Conservation (phyloP, 2,888 invertebrate species). For the Euzetes globulus region DNA sequence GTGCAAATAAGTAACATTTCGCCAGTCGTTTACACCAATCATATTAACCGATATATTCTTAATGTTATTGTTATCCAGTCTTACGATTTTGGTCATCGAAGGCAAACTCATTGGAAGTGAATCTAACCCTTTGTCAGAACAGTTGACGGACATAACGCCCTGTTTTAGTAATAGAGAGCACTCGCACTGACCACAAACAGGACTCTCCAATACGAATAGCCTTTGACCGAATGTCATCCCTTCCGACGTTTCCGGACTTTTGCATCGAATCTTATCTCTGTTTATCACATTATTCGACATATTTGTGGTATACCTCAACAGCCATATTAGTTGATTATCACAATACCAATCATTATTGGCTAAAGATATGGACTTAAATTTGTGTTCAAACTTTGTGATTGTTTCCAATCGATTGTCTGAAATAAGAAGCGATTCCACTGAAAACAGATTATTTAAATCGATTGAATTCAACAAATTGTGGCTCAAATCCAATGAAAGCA, state of each 20-base stretch:
- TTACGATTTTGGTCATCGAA: constrained; percentile 38
- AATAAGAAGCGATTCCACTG: not conserved
- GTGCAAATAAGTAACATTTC: constrained; percentile 37
- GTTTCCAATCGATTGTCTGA: constrained; percentile 13
- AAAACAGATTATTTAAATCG: constrained; percentile 3
- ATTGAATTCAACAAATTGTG: constrained; percentile 25
- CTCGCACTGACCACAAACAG: constrained; percentile 38
- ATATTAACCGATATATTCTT: constrained; percentile 34
- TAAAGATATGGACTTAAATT: not conserved
- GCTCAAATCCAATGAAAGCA: constrained; percentile 30
- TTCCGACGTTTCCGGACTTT: constrained; percentile 35
- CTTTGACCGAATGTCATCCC: constrained; percentile 39
- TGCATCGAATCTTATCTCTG: constrained; percentile 11
- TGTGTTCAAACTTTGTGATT: not conserved
- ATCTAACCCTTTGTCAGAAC: constrained; percentile 36
- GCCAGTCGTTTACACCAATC: constrained; percentile 23
- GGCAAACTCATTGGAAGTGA: constrained; percentile 39
- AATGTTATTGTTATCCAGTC: constrained; percentile 39
- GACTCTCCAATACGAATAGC: constrained; percentile 37
- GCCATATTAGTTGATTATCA: constrained; percentile 38
- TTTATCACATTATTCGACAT: constrained; percentile 1
- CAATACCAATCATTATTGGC: constrained; percentile 40
- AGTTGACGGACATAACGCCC: constrained; percentile 39
- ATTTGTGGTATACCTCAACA: constrained; percentile 18
- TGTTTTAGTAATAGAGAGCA: constrained; percentile 38